phyloP scores from a whole-genome alignment of 2,113 vertebrate species.

The Oryzias woworae region DNA sequence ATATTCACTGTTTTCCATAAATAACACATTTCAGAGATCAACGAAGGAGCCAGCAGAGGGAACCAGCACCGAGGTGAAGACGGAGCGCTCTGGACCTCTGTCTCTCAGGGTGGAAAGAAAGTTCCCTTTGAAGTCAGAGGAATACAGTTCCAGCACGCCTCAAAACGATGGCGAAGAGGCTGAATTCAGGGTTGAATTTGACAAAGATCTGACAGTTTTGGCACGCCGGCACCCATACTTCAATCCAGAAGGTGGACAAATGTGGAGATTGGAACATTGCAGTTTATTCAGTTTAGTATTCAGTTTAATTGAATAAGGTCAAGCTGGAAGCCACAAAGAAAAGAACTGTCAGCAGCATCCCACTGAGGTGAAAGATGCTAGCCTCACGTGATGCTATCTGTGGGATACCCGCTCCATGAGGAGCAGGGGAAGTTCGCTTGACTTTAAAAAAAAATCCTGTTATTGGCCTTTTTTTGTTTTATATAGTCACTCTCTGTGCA shows the following conservation, averaged over 20 bases:
- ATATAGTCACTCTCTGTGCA: slow-evolving; percentile 67
- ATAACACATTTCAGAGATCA: slow-evolving; percentile 66
- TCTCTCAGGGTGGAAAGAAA: slow-evolving; percentile 51
- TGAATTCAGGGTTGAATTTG: slow-evolving; percentile 49
- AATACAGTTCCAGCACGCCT: slow-evolving; percentile 38
- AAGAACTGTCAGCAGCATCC: slow-evolving; percentile 21
- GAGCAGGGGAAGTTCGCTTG: slow-evolving; percentile 45
- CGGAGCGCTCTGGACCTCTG: slow-evolving; percentile 62
- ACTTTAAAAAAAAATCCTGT: slow-evolving; percentile 64
- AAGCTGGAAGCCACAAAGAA: slow-evolving; percentile 60
- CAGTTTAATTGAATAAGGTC: slow-evolving; percentile 73
- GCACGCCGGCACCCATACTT: slow-evolving; percentile 52
- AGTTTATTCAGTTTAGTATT: no score
- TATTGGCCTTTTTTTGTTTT: slow-evolving; percentile 76
- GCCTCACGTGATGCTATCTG: slow-evolving; percentile 37
- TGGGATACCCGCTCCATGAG: slow-evolving; percentile 35
- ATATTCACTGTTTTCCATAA: slow-evolving; percentile 75
- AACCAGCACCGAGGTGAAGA: slow-evolving; percentile 52
- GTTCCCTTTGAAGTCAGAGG: slow-evolving; percentile 45
- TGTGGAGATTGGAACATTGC: slow-evolving; percentile 58
- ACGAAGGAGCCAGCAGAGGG: slow-evolving; percentile 57
- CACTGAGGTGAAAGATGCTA: slow-evolving; percentile 42
- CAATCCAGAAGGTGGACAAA: slow-evolving; percentile 54
- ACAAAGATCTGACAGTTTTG: slow-evolving; percentile 58
- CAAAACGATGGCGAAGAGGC: slow-evolving; percentile 27